A percentile compares a stretch with the other conserved stretches of the same genome.
phyloP scores from a whole-genome alignment of 2,113 vertebrate species.

The Cyrtonyx montezumae region DNA sequence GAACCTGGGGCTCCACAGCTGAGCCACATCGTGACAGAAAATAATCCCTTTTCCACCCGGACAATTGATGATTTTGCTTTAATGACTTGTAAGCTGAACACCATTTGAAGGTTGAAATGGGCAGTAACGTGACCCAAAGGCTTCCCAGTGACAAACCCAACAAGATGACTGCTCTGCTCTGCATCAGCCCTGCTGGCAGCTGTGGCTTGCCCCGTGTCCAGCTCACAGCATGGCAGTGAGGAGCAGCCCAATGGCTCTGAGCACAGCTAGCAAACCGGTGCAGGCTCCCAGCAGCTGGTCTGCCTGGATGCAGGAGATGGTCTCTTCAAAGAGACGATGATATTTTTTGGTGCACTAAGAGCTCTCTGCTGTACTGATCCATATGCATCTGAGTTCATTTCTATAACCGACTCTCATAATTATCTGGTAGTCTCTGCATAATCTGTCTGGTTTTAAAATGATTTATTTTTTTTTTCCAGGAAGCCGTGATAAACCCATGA shows the following conservation, averaged over 20 bases:
- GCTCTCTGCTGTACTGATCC: neutral
- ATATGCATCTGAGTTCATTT: neutral
- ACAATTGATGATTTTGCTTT: neutral
- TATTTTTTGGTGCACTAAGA: neutral
- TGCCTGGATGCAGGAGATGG: neutral
- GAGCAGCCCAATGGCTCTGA: neutral
- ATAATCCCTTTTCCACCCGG: neutral
- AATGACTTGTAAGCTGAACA: neutral
- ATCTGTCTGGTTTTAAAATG: constrained; percentile 46
- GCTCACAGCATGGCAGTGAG: fast-evolving
- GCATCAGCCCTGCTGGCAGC: neutral
- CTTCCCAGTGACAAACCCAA: neutral
- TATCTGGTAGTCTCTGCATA: constrained; percentile 51
- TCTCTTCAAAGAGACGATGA: neutral
- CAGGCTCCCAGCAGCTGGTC: neutral
- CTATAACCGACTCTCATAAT: constrained; percentile 34
- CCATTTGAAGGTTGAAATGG: neutral
- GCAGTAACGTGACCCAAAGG: neutral
- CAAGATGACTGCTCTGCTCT: neutral
- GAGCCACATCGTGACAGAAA: neutral
- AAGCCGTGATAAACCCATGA: constrained; percentile 40
- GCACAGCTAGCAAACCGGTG: fast-evolving
- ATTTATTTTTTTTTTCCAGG: neutral
- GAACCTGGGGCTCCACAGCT: neutral
- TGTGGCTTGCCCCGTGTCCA: neutral